These are phyloP conservation scores for Anniella stebbinsi DNA, from an alignment of 2,797 vertebrate genomes.

Conservation along the genomic window DNA sequence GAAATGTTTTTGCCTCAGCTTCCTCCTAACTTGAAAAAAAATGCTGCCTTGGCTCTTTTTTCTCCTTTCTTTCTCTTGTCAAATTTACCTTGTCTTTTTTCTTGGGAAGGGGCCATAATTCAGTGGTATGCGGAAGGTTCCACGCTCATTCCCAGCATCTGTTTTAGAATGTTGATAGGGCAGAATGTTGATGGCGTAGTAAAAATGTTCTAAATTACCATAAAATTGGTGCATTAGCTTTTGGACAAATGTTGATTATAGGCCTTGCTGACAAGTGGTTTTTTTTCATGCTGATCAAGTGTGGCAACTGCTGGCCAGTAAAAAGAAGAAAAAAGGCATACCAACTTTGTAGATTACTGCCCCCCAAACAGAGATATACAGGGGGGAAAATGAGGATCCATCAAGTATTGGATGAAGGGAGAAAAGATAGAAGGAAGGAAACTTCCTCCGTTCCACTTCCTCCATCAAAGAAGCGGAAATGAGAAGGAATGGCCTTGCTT, in stretches of 20 bases:
- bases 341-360: background rate
- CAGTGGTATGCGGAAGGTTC: background rate
- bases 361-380: background rate
- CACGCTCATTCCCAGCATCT: background rate
- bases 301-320: background rate
- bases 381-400: background rate
- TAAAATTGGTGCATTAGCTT: constrained; percentile 38
- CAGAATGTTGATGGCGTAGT: constrained; percentile 19
- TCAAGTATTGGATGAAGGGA: background rate
- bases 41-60: constrained; percentile 1
- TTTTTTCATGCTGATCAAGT: background rate
- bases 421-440: background rate
- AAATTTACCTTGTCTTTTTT: background rate
- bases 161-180: too few relatives aligned
- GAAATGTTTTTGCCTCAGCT: background rate
- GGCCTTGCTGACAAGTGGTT: background rate
- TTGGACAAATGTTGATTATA: background rate
- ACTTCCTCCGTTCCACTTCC: too few relatives aligned
- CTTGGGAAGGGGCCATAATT: background rate
- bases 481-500: background rate
- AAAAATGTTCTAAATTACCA: background rate
- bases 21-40: background rate
- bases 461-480: too few relatives aligned
- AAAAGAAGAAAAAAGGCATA: background rate
- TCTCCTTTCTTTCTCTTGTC: background rate